A percentile compares a stretch with the other conserved stretches of the same genome.
phyloP scores from a whole-genome alignment of 2,113 vertebrate species.

The Smithornis capensis region DNA sequence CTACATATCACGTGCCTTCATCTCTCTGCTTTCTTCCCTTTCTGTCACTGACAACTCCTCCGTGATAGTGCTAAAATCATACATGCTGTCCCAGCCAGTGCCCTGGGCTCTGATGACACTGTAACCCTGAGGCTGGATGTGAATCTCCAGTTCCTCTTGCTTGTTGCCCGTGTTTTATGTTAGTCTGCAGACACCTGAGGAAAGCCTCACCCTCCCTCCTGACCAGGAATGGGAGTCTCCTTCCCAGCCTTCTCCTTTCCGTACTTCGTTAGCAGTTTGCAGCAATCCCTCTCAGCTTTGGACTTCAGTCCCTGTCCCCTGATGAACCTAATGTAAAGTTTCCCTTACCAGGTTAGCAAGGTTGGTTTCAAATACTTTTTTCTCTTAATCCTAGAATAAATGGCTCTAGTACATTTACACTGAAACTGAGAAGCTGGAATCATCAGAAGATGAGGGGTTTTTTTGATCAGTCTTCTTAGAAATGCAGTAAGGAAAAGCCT shows the following conservation, averaged over 20 bases:
- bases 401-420: neutral
- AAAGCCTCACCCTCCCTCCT: neutral
- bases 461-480: neutral
- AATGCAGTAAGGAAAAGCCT: neutral
- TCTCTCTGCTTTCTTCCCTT: neutral
- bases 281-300: neutral
- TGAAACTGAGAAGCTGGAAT: neutral
- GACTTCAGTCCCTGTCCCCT: neutral
- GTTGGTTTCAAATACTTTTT: neutral
- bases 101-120: neutral
- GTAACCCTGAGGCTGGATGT: neutral
- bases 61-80: neutral
- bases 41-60: neutral
- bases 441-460: neutral
- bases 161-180: neutral
- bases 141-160: neutral
- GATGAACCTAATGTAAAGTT: neutral
- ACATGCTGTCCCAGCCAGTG: fast-evolving
- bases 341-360: neutral
- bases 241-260: neutral
- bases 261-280: neutral
- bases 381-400: neutral
- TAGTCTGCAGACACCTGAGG: neutral
- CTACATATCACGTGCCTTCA: fast-evolving
- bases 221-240: neutral